Conservation (phyloP, 2,797 vertebrate genomes). For the Chelonia mydas region DNA sequence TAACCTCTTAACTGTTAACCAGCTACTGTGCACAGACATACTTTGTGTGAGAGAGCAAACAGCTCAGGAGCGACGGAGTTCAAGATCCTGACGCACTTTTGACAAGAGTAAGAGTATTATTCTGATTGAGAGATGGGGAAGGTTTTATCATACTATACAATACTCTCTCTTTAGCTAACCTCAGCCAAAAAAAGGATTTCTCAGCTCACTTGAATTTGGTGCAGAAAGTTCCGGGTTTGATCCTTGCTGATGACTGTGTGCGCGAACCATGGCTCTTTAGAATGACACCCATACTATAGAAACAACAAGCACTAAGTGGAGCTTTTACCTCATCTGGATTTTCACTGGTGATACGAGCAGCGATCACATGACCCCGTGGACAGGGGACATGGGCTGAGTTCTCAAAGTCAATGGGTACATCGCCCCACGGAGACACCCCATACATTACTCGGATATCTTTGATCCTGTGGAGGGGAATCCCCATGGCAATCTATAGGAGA, state of each 20-base stretch:
- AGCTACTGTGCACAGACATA: background rate
- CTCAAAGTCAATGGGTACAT: conserved; percentile 94
- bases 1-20: background rate
- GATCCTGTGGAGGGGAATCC: conserved; percentile 94
- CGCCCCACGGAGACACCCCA: conserved; percentile 90
- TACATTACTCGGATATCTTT: conserved; percentile 88
- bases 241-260: background rate
- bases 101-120: background rate
- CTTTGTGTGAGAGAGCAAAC: background rate
- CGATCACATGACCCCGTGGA: conserved; percentile 96
- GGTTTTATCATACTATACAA: background rate
- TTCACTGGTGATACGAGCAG: conserved; percentile 98
- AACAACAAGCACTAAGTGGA: fast-evolving
- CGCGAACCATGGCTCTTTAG: background rate
- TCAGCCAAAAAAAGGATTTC: background rate
- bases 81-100: background rate
- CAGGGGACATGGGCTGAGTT: conserved; percentile 90
- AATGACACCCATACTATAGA: fast-evolving
- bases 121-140: background rate
- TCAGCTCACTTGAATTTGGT: background rate
- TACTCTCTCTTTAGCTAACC: background rate
- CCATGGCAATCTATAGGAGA: conserved; percentile 91
- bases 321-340: conserved; percentile 94
- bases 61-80: background rate
- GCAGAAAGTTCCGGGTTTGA: background rate